These are phyloP conservation scores for Tenthredo amoena DNA, from an alignment of 2,888 invertebrate genomes.

Conservation along the genomic window DNA sequence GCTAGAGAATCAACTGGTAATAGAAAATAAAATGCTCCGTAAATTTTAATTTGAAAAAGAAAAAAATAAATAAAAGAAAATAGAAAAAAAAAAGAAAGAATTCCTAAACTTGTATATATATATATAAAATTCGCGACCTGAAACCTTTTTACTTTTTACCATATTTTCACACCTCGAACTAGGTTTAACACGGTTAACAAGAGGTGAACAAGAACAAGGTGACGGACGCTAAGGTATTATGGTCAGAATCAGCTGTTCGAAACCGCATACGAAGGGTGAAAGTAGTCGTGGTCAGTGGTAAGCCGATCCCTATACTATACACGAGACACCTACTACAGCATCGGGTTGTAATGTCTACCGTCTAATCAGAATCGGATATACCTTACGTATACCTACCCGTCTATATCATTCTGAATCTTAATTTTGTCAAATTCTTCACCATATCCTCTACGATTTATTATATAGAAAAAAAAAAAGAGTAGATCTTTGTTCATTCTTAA, in stretches of 20 bases:
- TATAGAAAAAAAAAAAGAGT: no score
- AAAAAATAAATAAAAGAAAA: not conserved
- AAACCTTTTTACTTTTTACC: not conserved
- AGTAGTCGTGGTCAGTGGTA: constrained; percentile 30
- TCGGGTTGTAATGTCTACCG: not conserved
- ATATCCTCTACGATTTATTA: no score
- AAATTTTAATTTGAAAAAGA: not conserved
- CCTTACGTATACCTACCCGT: no score
- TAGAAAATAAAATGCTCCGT: not conserved
- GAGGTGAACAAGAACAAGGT: not conserved
- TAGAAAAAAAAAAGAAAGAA: no score
- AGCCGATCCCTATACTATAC: not conserved
- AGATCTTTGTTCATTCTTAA: not conserved
- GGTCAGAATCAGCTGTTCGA: constrained; percentile 30
- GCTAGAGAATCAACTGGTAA: not conserved
- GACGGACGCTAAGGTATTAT: not conserved
- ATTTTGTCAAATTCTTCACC: no score
- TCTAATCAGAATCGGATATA: not conserved
- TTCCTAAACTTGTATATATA: no score
- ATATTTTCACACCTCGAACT: not conserved
- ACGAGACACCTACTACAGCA: not conserved
- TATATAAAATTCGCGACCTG: no score
- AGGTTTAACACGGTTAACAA: not conserved
- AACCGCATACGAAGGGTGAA: constrained; percentile 37
- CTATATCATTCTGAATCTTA: no score